phyloP scores from a whole-genome alignment of 2,113 vertebrate species.

The Mesocricetus auratus region DNA sequence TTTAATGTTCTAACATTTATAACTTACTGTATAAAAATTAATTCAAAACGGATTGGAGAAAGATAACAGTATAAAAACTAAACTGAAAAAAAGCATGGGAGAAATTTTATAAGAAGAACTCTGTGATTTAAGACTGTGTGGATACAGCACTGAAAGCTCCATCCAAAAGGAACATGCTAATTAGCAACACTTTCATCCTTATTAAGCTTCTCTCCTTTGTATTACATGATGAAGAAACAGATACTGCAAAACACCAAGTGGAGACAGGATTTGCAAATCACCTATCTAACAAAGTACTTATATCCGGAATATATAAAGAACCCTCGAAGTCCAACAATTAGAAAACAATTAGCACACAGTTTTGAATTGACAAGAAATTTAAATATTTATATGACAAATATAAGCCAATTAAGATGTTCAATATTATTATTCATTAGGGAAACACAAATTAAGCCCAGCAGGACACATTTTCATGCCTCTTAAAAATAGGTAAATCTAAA shows the following conservation, averaged over 20 bases:
- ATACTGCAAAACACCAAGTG: background rate
- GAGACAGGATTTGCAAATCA: background rate
- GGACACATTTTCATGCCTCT: background rate
- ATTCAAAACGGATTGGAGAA: background rate
- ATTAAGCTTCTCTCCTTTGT: background rate
- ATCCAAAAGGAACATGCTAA: background rate
- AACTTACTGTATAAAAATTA: background rate
- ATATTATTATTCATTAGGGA: background rate
- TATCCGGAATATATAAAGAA: too few relatives aligned
- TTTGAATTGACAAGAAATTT: background rate
- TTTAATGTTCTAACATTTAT: background rate
- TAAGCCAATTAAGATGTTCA: background rate
- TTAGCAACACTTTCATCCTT: background rate
- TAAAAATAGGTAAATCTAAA: constrained; percentile 10
- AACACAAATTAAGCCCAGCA: background rate
- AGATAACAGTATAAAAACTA: background rate
- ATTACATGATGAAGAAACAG: background rate
- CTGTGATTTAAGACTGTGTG: background rate
- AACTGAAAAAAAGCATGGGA: background rate
- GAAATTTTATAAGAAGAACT: background rate
- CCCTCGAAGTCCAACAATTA: background rate
- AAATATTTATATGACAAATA: background rate
- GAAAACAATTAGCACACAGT: background rate
- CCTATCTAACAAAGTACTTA: too few relatives aligned
- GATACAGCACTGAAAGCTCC: background rate